Percentiles rank a stretch among this genome's conserved stretches.
Conservation (phyloP, 2,797 vertebrate genomes). For the Sandelia bainsii region DNA sequence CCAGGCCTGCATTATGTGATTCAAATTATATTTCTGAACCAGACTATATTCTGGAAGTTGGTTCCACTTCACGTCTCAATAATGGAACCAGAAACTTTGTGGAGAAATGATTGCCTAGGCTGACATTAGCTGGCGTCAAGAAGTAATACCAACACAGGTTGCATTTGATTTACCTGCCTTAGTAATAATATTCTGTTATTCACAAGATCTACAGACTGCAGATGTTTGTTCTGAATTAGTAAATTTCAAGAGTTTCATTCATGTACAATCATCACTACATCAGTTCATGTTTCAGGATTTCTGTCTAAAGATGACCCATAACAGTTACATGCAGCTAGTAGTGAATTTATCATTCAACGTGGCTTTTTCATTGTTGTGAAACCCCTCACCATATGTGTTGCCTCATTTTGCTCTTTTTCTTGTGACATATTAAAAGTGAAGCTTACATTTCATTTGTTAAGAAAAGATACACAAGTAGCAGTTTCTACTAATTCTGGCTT, state of each 20-base stretch:
- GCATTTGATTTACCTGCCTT: not conserved
- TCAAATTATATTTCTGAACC: not conserved
- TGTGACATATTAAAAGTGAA: too few species aligned
- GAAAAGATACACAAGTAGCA: too few species aligned
- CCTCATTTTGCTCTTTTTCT: not conserved
- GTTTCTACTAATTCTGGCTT: too few species aligned
- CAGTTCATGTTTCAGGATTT: not conserved
- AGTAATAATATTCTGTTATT: not conserved
- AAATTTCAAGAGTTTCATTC: not conserved
- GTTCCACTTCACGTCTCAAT: not conserved
- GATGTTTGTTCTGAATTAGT: not conserved
- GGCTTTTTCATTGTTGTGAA: not conserved
- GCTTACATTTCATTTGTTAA: too few species aligned
- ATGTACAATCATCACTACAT: not conserved
- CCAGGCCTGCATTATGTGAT: not conserved
- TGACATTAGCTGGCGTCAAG: not conserved
- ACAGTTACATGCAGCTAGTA: not conserved
- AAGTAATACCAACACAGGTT: not conserved
- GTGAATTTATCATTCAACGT: not conserved
- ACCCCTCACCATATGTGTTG: not conserved
- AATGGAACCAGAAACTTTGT: not conserved
- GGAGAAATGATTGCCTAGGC: not conserved
- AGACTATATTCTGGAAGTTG: not conserved
- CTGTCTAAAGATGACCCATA: not conserved
- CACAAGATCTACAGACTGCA: too few species aligned